A percentile compares a stretch with the other conserved stretches of the same genome.
These are phyloP conservation scores for Plebejus melissa DNA, from an alignment of 2,888 invertebrate species.

Conservation along the genomic window DNA sequence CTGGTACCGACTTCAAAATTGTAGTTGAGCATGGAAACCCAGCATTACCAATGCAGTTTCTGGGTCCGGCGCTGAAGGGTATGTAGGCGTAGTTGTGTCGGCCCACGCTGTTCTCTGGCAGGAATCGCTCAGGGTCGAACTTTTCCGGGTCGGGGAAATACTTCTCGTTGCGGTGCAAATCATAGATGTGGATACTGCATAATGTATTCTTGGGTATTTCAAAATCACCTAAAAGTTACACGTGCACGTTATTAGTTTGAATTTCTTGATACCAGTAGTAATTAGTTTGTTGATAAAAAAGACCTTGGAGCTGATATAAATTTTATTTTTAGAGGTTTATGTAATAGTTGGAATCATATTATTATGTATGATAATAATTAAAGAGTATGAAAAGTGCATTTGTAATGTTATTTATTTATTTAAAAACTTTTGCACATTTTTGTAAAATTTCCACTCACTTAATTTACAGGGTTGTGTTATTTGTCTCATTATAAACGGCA, in stretches of 20 bases:
- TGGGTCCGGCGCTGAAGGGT: constrained; percentile 83
- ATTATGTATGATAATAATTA: not conserved
- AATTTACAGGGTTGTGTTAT: constrained; percentile 77
- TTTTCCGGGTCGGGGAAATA: constrained; percentile 81
- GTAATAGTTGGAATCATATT: not conserved
- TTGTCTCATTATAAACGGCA: constrained; percentile 81
- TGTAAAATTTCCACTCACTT: constrained; percentile 57
- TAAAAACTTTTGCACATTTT: not conserved
- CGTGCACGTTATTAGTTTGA: not conserved
- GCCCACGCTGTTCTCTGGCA: constrained; percentile 73
- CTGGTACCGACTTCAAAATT: too few species aligned
- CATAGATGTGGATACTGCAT: constrained; percentile 80
- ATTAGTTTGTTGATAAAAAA: not conserved
- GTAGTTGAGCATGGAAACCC: too few species aligned
- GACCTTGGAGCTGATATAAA: not conserved
- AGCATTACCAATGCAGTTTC: constrained; percentile 82
- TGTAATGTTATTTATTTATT: too few species aligned
- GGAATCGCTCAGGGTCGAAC: constrained; percentile 85
- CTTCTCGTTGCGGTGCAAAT: constrained; percentile 81
- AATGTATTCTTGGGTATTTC: constrained; percentile 69
- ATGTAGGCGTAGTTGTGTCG: constrained; percentile 82
- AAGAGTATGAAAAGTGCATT: not conserved
- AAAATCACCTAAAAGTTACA: constrained; percentile 57
- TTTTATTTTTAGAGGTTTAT: not conserved
- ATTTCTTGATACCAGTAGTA: not conserved